Percentiles rank a stretch among this genome's conserved stretches.
Conservation (phyloP, 1,140 invertebrate genomes). For the Aphelenchoides fujianensis region DNA sequence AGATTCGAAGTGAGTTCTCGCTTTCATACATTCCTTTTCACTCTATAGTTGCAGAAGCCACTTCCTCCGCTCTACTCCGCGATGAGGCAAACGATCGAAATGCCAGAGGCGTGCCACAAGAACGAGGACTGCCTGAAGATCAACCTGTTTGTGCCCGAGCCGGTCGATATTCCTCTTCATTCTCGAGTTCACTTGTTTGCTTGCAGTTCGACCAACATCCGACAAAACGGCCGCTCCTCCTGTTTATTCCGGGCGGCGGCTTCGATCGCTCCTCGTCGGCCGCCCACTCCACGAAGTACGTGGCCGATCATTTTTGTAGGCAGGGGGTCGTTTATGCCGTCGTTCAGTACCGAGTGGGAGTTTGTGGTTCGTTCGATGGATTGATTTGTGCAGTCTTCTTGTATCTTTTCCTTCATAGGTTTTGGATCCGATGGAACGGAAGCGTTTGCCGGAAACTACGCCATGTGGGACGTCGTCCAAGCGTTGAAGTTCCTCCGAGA, state of each 20-base stretch:
- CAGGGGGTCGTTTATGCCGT: neutral
- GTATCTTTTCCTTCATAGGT: neutral
- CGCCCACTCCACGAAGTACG: neutral
- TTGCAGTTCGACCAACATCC: neutral
- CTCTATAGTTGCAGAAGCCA: too few species aligned
- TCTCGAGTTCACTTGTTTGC: constrained; percentile 2
- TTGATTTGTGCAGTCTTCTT: too few species aligned
- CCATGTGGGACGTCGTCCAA: neutral
- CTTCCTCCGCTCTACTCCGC: neutral
- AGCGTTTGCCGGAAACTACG: neutral
- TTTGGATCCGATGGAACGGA: neutral
- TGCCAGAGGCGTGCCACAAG: neutral
- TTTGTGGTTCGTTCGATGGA: too few species aligned
- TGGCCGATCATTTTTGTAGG: neutral
- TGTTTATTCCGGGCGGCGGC: neutral
- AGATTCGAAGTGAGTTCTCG: too few species aligned
- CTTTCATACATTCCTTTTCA: too few species aligned
- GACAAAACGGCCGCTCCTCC: neutral
- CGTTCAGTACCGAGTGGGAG: neutral
- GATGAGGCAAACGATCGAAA: neutral
- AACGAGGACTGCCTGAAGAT: neutral
- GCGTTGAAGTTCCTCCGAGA: neutral
- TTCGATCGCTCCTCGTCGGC: neutral
- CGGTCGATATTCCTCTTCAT: neutral
- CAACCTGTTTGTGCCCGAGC: constrained; percentile 6